These are phyloP conservation scores for Caenorhabditis afra DNA, from an alignment of 2,888 invertebrate species.

Conservation along the genomic window DNA sequence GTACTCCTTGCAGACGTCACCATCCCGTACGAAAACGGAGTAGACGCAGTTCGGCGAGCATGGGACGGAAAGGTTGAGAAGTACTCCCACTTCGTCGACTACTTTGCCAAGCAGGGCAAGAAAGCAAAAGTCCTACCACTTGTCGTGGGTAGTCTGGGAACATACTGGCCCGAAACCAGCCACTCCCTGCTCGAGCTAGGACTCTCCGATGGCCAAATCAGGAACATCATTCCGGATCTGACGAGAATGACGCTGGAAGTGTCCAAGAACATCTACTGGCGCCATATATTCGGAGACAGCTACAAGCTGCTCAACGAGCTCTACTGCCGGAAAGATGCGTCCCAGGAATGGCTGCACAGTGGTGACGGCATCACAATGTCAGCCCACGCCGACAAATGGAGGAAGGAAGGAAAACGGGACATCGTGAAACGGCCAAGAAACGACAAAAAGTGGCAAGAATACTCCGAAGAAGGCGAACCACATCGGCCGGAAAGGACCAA, in stretches of 20 bases:
- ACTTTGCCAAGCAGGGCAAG: background rate
- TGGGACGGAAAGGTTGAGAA: constrained; percentile 11
- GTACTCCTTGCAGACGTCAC: constrained; percentile 18
- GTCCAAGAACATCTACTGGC: constrained; percentile 26
- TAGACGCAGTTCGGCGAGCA: background rate
- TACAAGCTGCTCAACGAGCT: background rate
- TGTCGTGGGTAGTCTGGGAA: constrained; percentile 5
- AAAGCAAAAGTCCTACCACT: constrained; percentile 2
- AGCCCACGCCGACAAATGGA: too few relatives aligned
- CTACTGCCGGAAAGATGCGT: background rate
- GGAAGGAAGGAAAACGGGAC: too few relatives aligned
- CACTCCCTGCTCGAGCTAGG: background rate
- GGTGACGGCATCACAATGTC: too few relatives aligned
- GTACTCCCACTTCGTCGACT: constrained; percentile 9
- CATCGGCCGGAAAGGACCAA: too few relatives aligned
- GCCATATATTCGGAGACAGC: constrained; percentile 12
- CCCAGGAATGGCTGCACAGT: too few relatives aligned
- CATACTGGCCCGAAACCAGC: constrained; percentile 7
- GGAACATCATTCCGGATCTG: background rate
- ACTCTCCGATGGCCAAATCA: background rate
- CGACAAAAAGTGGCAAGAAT: too few relatives aligned
- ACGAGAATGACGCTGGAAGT: background rate
- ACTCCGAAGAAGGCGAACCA: too few relatives aligned
- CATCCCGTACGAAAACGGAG: constrained; percentile 20
- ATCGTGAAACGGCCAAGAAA: too few relatives aligned